A percentile compares a stretch with the other conserved stretches of the same genome.
phyloP scores from a whole-genome alignment of 2,113 vertebrate genomes.

The Sander vitreus region DNA sequence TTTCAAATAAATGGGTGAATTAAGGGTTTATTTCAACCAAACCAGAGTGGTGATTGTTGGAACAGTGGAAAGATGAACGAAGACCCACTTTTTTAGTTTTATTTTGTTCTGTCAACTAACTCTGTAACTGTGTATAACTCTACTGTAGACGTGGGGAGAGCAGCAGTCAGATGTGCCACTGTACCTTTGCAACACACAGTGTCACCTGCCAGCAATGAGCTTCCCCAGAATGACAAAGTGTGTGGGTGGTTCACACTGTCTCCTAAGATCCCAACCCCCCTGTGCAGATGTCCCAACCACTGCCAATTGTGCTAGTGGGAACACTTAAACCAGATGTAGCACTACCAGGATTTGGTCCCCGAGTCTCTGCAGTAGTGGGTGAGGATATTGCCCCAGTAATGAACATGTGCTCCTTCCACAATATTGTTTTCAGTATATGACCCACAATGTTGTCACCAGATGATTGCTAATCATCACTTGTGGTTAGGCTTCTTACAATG shows the following conservation, averaged over 20 bases:
- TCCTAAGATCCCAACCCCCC: background rate
- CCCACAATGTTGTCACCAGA: background rate
- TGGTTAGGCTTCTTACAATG: slow-evolving; percentile 6
- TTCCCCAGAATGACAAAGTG: background rate
- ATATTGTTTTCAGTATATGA: background rate
- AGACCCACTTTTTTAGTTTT: too few relatives aligned
- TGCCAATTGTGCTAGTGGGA: background rate
- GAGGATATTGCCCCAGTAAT: background rate
- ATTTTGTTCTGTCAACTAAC: too few relatives aligned
- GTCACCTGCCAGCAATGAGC: background rate
- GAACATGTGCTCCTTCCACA: background rate
- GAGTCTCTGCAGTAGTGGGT: too few relatives aligned
- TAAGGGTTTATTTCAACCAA: too few relatives aligned
- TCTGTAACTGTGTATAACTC: background rate
- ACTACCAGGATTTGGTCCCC: background rate
- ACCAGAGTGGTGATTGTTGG: too few relatives aligned
- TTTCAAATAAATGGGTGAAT: too few relatives aligned
- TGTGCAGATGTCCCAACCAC: background rate
- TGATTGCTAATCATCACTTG: background rate
- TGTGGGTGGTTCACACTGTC: background rate
- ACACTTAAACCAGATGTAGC: background rate
- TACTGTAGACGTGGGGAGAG: background rate
- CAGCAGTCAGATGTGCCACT: background rate
- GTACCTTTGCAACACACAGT: background rate
- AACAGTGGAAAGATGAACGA: too few relatives aligned